Conservation (phyloP, 2,113 vertebrate genomes). For the Orcinus orca region DNA sequence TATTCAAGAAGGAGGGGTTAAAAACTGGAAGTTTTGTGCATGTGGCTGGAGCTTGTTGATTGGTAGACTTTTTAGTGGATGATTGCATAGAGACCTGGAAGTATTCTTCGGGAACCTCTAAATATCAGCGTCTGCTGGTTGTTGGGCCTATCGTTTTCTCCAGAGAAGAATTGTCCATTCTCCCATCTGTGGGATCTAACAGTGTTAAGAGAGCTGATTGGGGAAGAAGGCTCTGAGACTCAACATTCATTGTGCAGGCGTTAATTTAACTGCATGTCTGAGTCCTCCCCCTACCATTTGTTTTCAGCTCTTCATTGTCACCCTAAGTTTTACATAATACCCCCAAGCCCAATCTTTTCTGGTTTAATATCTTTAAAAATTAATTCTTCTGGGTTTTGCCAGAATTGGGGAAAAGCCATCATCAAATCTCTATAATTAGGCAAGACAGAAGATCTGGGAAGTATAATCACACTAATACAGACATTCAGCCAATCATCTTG, state of each 20-base stretch:
- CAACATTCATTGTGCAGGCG: not conserved
- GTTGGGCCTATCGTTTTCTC: not conserved
- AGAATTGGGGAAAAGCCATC: not conserved
- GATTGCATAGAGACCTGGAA: not conserved
- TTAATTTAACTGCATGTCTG: not conserved
- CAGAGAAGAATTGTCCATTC: not conserved
- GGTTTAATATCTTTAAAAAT: not conserved
- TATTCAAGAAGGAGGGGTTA: not conserved
- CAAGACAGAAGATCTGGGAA: not conserved
- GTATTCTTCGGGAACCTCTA: not conserved
- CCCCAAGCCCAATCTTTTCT: not conserved
- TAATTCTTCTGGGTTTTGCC: not conserved
- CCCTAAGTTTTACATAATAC: not conserved
- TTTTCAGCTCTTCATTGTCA: not conserved
- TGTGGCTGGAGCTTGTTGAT: not conserved
- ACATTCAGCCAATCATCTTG: not conserved
- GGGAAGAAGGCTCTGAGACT: not conserved
- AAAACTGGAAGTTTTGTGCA: not conserved
- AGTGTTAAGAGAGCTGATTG: not conserved
- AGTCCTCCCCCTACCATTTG: not conserved
- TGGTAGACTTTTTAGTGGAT: not conserved
- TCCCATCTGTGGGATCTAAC: not conserved
- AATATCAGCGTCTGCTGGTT: not conserved
- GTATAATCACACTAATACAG: not conserved
- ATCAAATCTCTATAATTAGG: not conserved